Evolutionary conservation across 2,888 invertebrate species (phyloP), one percentile per base, ranked within the genome.

Genomic region (Pammene aurita): DNA sequence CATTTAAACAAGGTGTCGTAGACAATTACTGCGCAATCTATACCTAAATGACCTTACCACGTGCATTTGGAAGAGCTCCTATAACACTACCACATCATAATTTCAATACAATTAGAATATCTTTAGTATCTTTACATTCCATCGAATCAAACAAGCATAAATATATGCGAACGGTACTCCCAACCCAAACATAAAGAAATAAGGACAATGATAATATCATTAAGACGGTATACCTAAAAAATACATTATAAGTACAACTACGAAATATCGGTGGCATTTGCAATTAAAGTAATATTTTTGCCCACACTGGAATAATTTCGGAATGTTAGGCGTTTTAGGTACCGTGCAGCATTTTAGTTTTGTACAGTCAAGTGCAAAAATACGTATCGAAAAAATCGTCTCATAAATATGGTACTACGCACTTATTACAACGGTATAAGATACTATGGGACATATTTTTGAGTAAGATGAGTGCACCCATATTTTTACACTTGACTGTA

Each of bases 61-160:
- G 83, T 84, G 85, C 84, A 77, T 78, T 78, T 84, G 84, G 83
- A 86, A 88, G 83, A 88, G 80, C 80, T 84, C 78, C 86, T 87
- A 89, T 81, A 79, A 84, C 78, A 84, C 88, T 89, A 88, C 83
- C 80, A 85, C 81, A 82, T 83, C 72, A 75, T 82, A 78, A 79
- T 78, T 82, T 80, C 77, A 79, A 79, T 83, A 70, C 65, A 56
- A 80, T 76, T 81, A 63, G 82, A 83, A 76, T 79, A 75, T 75
- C 75, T 74, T 78, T 83, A 83, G 76, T 79, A 75, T 75, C 75
- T 74, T 78, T 80, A 80, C 78, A 79, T 80, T 81, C 78, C 82
- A 83, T 78, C 75, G 73, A 81, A 81, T 74, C 67, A 80, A 79
- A 79, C 74, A 76, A 82, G 80, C 74, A 73, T 74, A 76, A 81